A percentile compares a stretch with the other conserved stretches of the same genome.
Evolutionary conservation across 2,888 invertebrate species (phyloP).

Genomic region (Dermolepida albohirtum): DNA sequence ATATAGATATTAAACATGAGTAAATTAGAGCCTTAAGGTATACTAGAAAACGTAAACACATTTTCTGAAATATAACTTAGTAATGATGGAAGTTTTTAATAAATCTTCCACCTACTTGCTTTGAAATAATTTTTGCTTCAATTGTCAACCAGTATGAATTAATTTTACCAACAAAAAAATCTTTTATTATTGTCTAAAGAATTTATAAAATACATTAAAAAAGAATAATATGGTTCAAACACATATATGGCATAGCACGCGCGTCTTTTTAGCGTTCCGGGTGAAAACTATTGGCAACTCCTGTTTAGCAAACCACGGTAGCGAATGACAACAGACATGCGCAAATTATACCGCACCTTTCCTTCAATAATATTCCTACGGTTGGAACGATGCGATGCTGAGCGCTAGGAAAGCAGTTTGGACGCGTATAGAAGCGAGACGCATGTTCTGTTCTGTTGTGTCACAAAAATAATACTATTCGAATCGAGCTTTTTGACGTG

Average conservation of each 20-base stretch:
- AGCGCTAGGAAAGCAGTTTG: constrained; percentile 28
- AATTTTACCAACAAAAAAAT: too few relatives aligned
- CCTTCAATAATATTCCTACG: constrained; percentile 27
- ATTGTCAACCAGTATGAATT: too few relatives aligned
- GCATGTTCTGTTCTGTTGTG: constrained; percentile 13
- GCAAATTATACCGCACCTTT: constrained; percentile 25
- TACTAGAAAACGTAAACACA: too few relatives aligned
- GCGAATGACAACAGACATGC: constrained; percentile 10
- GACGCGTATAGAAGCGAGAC: constrained; percentile 26
- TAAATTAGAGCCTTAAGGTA: too few relatives aligned
- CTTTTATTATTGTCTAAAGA: too few relatives aligned
- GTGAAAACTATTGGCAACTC: constrained; percentile 30
- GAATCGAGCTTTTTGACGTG: constrained; percentile 37
- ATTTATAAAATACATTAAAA: too few relatives aligned
- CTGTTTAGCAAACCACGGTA: constrained; percentile 8
- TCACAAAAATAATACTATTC: constrained; percentile 32
- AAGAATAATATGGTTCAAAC: too few relatives aligned
- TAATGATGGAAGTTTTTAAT: too few relatives aligned
- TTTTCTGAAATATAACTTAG: too few relatives aligned
- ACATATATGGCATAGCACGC: neutral
- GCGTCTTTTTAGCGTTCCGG: neutral
- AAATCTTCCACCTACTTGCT: too few relatives aligned
- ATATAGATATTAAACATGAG: too few relatives aligned
- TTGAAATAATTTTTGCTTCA: too few relatives aligned
- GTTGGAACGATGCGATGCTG: constrained; percentile 16